phyloP scores from a whole-genome alignment of 1,140 invertebrate genomes.

The Neocloeon triangulifer region DNA sequence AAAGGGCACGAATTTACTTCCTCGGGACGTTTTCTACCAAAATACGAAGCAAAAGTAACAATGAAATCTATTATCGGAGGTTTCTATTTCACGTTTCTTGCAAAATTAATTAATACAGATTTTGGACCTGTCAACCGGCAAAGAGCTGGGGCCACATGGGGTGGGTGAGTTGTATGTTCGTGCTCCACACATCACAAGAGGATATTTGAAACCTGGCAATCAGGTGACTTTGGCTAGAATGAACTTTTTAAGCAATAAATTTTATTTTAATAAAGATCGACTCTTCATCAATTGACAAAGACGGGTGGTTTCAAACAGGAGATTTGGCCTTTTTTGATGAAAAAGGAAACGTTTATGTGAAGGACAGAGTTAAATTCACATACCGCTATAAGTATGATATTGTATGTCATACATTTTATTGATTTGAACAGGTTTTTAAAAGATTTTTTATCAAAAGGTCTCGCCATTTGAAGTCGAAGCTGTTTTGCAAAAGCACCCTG shows the following conservation, averaged over 20 bases:
- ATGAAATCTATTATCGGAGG: no score
- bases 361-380: constrained; percentile 10
- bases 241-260: no score
- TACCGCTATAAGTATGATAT: constrained; percentile 8
- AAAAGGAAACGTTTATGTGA: constrained; percentile 8
- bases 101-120: no score
- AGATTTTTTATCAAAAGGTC: constrained; percentile 7
- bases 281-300: background rate
- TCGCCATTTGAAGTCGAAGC: constrained; percentile 10
- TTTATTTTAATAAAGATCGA: background rate
- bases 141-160: background rate
- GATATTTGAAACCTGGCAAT: background rate
- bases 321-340: constrained; percentile 11
- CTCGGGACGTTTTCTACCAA: no score
- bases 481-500: constrained; percentile 1
- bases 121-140: no score
- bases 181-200: background rate
- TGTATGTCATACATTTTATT: no score
- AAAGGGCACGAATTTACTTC: no score
- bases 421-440: background rate
- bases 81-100: no score
- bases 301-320: constrained; percentile 8
- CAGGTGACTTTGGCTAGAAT: no score
- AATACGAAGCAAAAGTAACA: no score
- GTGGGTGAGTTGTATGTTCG: background rate